Base-by-base conservation (phyloP, 1,140 invertebrate species). In the Anastrepha ludens region DNA sequence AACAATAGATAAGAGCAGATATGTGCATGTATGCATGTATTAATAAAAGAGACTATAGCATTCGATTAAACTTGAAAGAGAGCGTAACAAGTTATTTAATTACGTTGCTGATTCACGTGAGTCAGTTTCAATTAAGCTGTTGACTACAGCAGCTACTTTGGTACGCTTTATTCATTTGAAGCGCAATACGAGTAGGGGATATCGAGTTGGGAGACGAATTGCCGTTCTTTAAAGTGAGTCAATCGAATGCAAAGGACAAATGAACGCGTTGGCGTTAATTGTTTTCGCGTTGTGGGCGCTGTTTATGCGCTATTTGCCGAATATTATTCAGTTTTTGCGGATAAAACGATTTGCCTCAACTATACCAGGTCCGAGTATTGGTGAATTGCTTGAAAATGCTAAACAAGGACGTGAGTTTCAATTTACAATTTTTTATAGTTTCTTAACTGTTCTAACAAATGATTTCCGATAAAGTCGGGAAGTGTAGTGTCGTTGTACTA, bases 251-350 rank as follows among this genome's bases (percentile, higher is more conserved):
- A 50, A 15, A 17, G 15, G 3, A 74, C 13, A 59, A 39, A 92
- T 92, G 91, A 92, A 89, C 85, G 90, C 88, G 4, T 81, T 89
- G 88, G 90, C 91, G 8, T 74, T 92, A 88, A n/a, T 92, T 20
- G 90, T 89, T 3, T 92, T 92, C 78, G 91, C 88, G 20, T 58
- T 91, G 50, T 92, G 91, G 90, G 91, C 91, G 9, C 59, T 91
- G 1, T 92, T 92, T n/a, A 86, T 92, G 87, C 89, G 91, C 13
- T 90, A 85, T n/a, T n/a, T 90, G 85, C 90, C 90, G n/a, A 87
- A 89, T 9, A 90, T 91, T 50, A 85, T 91, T 0, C 86, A 88
- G 9, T 90, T 91, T 29, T 39, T 91, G 58, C 78, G 90, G 1
- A 86, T 92, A 5, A 89, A 89, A n/a, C 88, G 90, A 4, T 92